A percentile compares a stretch with the other conserved stretches of the same genome.
Evolutionary conservation across 2,797 vertebrate species (phyloP).

Genomic region (Allobates femoralis): DNA sequence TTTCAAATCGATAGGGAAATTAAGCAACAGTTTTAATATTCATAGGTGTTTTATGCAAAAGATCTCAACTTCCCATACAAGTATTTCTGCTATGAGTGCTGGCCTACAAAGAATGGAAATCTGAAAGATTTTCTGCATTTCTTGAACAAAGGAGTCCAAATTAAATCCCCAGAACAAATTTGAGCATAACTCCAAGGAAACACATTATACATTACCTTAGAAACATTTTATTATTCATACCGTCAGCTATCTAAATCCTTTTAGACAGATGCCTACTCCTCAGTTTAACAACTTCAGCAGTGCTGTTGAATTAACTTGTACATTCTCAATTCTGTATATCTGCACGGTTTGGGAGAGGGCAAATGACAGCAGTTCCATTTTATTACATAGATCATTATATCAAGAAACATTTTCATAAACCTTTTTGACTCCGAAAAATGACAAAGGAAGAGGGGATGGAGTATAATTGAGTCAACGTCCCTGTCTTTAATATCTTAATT

Average conservation of each 20-base stretch:
- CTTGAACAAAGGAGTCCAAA: slow-evolving; percentile 14
- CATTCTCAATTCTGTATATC: not conserved
- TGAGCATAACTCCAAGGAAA: not conserved
- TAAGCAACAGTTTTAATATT: slow-evolving; percentile 4
- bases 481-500: too few species aligned
- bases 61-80: not conserved
- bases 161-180: slow-evolving; percentile 20
- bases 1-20: not conserved
- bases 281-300: slow-evolving; percentile 9
- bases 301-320: not conserved
- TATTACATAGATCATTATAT: not conserved
- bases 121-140: not conserved
- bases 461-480: not conserved
- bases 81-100: not conserved
- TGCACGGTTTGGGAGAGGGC: not conserved
- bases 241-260: slow-evolving; percentile 18
- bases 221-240: slow-evolving; percentile 28
- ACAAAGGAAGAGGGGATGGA: not conserved
- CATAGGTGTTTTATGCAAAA: not conserved
- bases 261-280: not conserved
- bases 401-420: not conserved
- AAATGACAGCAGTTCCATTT: not conserved
- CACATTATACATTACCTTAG: slow-evolving; percentile 24
- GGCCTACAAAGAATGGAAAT: not conserved
- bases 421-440: not conserved